Percentiles rank a stretch among this genome's conserved stretches.
Conservation (phyloP, 2,888 invertebrate genomes). For the Pediacus dermestoides region DNA sequence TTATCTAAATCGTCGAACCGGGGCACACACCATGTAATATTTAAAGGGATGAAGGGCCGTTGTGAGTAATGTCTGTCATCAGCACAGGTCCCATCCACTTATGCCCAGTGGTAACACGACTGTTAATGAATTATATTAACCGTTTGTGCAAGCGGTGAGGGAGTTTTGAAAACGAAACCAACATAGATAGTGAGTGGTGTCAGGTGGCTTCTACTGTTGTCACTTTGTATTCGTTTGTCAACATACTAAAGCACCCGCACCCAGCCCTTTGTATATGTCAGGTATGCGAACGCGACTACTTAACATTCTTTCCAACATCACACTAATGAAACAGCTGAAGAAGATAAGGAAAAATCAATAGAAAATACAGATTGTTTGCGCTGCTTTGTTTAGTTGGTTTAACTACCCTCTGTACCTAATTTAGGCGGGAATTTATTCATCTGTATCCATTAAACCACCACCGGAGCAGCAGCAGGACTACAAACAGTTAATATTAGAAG, state of each 20-base stretch:
- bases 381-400: no score
- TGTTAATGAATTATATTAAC: slow-evolving; percentile 34
- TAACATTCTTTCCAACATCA: slow-evolving; percentile 13
- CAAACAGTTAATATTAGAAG: no score
- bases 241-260: slow-evolving; percentile 21
- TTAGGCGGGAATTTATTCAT: no score
- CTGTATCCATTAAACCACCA: no score
- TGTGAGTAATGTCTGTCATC: slow-evolving; percentile 25
- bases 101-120: slow-evolving; percentile 28
- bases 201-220: slow-evolving; percentile 22
- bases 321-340: no score
- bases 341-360: no score
- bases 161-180: slow-evolving; percentile 29
- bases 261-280: slow-evolving; percentile 12
- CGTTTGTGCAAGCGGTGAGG: slow-evolving; percentile 19
- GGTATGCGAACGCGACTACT: slow-evolving; percentile 11
- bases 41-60: no score
- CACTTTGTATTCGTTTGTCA: slow-evolving; percentile 25
- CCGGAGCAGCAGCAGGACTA: no score
- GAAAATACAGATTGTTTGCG: no score
- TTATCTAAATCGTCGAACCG: no score
- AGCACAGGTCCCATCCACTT: slow-evolving; percentile 28
- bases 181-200: slow-evolving; percentile 26
- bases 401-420: no score
- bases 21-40: no score